Evolutionary conservation across 2,113 vertebrate genomes (phyloP), one percentile per base, ranked within the genome.

Genomic region (Pluvianellus socialis): DNA sequence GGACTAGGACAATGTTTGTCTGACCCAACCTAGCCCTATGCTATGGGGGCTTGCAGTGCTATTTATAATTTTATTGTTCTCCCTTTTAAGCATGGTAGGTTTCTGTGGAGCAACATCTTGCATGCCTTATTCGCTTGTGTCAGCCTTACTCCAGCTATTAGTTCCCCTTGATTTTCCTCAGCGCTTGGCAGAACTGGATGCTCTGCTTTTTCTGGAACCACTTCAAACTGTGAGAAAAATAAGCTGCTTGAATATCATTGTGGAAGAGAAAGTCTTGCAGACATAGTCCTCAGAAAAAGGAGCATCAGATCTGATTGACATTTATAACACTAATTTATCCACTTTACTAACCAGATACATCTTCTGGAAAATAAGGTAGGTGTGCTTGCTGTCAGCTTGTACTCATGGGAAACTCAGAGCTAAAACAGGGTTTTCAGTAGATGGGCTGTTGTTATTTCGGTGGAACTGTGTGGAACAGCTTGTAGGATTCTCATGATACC

Each of bases 211-310:
- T 93, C 58, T 82, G 76, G 53, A 93, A 84, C 45, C 20, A 59
- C 32, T 79, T 92, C 76, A 89, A 75, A 90, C 40, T 38, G 42
- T 88, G 86, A 79, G 56, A 84, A 92, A 91, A 95, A 83, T 33
- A 10, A 94, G 35, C 61, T 4, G 0, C 90, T 84, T 90, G 66
- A 84, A 65, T 86, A 53, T 30, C 38, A 30, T 17, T 12, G 15
- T 75, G 47, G 44, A 86, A 32, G 17, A 89, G 50, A 90, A 83
- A 73, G 22, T 87, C 86, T 49, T 68, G 52, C 28, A 91, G 80
- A 81, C 16, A 20, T 5, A 79, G 35, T 61, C 35, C n/a, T 87
- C 50, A 74, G 61, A 77, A 76, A 89, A 79, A 74, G 19, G 23
- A 89, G 9, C 35, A 79, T 42, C 77, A 80, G 33, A 86, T 56